phyloP scores from a whole-genome alignment of 2,888 invertebrate genomes.

The Hecatera dysodea region DNA sequence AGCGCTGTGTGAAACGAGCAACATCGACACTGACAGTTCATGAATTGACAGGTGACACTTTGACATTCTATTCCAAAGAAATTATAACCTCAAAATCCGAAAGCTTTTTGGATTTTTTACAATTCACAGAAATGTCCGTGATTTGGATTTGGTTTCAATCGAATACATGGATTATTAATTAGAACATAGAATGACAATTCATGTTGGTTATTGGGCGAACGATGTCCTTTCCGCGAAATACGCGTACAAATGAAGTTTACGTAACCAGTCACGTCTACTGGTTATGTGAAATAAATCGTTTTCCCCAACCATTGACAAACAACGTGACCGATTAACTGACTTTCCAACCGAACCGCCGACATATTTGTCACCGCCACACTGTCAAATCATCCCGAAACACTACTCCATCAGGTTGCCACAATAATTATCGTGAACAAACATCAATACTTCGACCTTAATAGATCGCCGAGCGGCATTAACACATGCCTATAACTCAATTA shows the following conservation, averaged over 20 bases:
- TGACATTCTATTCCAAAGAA: no score
- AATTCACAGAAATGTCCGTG: no score
- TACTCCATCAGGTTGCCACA: constrained; percentile 40
- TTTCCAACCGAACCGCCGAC: neutral
- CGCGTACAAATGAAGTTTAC: neutral
- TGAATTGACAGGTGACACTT: no score
- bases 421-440: constrained; percentile 59
- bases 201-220: no score
- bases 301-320: neutral
- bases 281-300: neutral
- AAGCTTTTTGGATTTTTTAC: no score
- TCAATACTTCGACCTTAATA: constrained; percentile 59
- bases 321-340: constrained; percentile 7
- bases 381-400: constrained; percentile 44
- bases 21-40: no score
- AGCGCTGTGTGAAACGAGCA: no score
- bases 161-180: no score
- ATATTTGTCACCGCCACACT: constrained; percentile 27
- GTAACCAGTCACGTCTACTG: neutral
- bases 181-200: no score
- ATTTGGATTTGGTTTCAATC: no score
- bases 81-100: no score
- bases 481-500: constrained; percentile 67
- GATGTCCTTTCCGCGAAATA: neutral
- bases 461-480: constrained; percentile 55